Percentiles rank a stretch among this genome's conserved stretches.
Evolutionary conservation across 1,140 invertebrate genomes (phyloP).

Genomic region (Rhyacophila brunnea): DNA sequence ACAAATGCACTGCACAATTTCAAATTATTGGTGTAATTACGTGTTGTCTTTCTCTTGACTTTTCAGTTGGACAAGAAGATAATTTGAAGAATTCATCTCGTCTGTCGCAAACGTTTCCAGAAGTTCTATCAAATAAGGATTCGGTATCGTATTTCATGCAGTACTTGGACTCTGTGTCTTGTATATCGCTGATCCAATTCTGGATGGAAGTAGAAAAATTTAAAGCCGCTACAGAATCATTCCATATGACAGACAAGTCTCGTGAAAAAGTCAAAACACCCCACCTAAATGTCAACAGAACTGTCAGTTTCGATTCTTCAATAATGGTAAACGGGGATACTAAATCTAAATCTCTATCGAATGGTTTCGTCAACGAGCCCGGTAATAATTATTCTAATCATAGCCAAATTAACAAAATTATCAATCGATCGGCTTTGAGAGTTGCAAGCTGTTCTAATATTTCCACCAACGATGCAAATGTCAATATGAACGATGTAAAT

Average conservation of each 20-base stretch:
- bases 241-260: conserved; percentile 6
- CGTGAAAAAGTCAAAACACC: neutral
- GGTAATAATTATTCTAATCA: no score
- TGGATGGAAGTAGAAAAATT: conserved; percentile 52
- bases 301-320: conserved; percentile 29
- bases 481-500: neutral
- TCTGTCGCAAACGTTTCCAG: conserved; percentile 45
- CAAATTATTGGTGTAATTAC: no score
- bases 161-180: conserved; percentile 48
- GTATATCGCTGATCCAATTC: conserved; percentile 45
- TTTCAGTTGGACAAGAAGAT: conserved; percentile 40
- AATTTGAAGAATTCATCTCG: conserved; percentile 47
- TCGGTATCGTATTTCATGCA: conserved; percentile 48
- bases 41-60: no score
- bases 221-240: conserved; percentile 35
- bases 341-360: conserved; percentile 6
- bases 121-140: conserved; percentile 45
- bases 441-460: conserved; percentile 18
- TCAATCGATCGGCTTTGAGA: neutral
- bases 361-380: conserved; percentile 10
- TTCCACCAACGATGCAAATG: neutral
- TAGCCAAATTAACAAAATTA: neutral
- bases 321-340: conserved; percentile 3
- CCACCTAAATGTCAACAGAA: conserved; percentile 14
- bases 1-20: no score